Base-by-base conservation (phyloP, 2,797 vertebrate species). In the Parambassis ranga region DNA sequence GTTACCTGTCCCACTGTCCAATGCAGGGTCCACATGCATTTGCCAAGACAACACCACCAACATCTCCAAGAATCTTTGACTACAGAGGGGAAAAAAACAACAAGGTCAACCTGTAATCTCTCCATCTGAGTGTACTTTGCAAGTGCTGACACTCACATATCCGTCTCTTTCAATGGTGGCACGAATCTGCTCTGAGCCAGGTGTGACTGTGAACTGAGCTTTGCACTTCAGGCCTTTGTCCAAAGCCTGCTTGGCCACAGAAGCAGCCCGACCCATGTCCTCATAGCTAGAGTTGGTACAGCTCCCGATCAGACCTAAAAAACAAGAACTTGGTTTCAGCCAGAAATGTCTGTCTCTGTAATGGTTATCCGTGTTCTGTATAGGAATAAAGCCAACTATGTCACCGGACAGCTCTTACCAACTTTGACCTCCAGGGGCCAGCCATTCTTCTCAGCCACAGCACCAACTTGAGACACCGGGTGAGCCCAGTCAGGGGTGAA, bases 21-120 rank as follows among this genome's bases (percentile, higher is more conserved):
- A 98, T 98, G 82, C 96, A 98, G 7, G 96, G 96, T 33, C 96
- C 96, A 78, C 96, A 98, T 11, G 96, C 96, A 2, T 97, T 98
- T 74, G 96, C 96, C 46, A 98, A 90, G 43, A 98, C 95, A n/a
- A 98, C 10, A 24, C 96, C 96, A n/a, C 96, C 96, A 15, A 96
- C 93, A 20, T 97, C 95, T 30, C 92, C 93, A 22, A 98, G 89
- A 75, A 93, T 49, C 85, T 95, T 87, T 0, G 95, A 88, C 96
- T 98, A 69, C 9, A 74, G 59, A 4, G 50, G 10, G 19, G n/a
- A n/a, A 13, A 13, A 19, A 27, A 10, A 16, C 10, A 27, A 6
- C 27, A 4, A 16, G n/a, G 16, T 22, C 9, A n/a, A 55, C 18
- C 10, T 30, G 35, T 18, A 0, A 2, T 26, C 5, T 23, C 13